Conservation (phyloP, 2,113 vertebrate genomes). For the Psophia crepitans region DNA sequence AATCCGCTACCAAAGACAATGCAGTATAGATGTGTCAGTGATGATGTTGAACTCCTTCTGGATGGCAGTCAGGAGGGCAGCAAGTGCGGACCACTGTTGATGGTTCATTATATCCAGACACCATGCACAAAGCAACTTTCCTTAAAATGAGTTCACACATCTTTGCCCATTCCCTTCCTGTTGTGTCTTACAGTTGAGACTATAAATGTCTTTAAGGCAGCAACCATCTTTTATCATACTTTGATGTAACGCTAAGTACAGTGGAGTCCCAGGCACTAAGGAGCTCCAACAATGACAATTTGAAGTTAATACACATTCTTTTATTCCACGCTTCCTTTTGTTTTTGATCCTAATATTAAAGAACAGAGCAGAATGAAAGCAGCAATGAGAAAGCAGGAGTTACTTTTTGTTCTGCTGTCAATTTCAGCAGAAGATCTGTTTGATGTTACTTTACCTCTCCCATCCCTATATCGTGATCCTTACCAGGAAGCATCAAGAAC, state of each 20-base stretch:
- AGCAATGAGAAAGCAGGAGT: neutral
- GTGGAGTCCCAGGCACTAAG: neutral
- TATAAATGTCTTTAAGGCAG: neutral
- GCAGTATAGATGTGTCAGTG: neutral
- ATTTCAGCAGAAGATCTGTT: neutral
- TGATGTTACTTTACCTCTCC: neutral
- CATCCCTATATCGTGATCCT: neutral
- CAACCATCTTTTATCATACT: neutral
- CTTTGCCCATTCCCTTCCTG: neutral
- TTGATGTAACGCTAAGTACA: neutral
- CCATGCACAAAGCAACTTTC: neutral
- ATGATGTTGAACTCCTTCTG: neutral
- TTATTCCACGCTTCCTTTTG: neutral
- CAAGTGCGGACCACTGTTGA: neutral
- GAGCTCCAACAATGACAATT: neutral
- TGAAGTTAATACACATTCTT: neutral
- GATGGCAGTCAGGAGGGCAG: neutral
- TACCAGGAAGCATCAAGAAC: neutral
- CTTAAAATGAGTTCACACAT: neutral
- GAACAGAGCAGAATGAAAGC: neutral
- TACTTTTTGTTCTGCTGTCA: neutral
- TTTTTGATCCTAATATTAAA: neutral
- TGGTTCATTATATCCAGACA: neutral
- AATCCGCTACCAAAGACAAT: neutral
- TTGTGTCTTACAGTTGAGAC: neutral